Evolutionary conservation across 2,888 invertebrate genomes (phyloP), one percentile per base, ranked within the genome.

Genomic region (Nudaria mundana): DNA sequence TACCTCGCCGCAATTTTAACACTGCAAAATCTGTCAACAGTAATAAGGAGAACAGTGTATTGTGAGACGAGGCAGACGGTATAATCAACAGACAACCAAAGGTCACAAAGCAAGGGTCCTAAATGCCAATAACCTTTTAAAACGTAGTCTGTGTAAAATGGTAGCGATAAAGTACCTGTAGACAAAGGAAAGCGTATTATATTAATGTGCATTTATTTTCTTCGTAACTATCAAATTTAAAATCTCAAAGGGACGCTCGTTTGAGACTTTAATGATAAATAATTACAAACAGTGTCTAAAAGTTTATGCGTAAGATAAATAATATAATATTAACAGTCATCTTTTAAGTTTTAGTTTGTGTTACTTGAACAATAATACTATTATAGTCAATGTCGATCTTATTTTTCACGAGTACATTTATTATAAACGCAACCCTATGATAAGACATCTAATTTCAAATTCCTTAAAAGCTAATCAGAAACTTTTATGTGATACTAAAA

Each of bases 31-130:
- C 99, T 92, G 83, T 99, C 99, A 50, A 99, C 97, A 18, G 99
- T 99, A 70, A 99, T 99, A 48, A 99, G 92, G 40, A 99, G 92
- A 10, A 99, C 99, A 0, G 99, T 99, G 82, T 99, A 99, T 80
- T 99, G 99, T 5, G 99, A 99, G 16, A 98, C 98, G 32, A 99
- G 91, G 74, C 99, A 99, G 18, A 99, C 99, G 12, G 99, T 99
- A 87, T 99, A 99, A 86, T 99, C 99, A 34, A 98, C 96, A 1
- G 98, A 98, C 5, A 99, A 91, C 99, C 99, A 99, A 37, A 99
- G 91, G 81, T 99, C 99, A 77, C 99, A 99, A 5, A 98, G 90
- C 44, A 99, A 90, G 15, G 97, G 96, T 8, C 99, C 99, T 51
- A 99, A 91, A 73, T 98, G 96, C 99, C 99, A 99, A 75, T 96